phyloP scores from a whole-genome alignment of 2,888 invertebrate species.

The Heterodera filipjevi region DNA sequence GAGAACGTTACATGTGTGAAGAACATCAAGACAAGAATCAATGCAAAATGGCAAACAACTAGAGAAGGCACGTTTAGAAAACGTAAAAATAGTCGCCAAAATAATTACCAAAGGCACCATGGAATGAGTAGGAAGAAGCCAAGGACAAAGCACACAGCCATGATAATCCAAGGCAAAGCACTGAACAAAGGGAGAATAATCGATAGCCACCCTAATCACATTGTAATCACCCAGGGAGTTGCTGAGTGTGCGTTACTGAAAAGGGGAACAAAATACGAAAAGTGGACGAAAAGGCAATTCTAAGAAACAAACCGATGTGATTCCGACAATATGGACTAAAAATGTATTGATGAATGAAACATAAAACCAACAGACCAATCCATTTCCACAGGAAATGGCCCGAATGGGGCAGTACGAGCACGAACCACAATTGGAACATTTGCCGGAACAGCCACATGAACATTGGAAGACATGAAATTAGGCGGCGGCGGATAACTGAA shows the following conservation, averaged over 20 bases:
- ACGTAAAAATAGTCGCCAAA: too few relatives aligned
- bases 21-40: slow-evolving; percentile 57
- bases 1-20: slow-evolving; percentile 50
- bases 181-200: neutral
- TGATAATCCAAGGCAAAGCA: slow-evolving; percentile 37
- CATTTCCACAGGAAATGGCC: slow-evolving; percentile 58
- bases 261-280: neutral
- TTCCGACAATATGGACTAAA: slow-evolving; percentile 42
- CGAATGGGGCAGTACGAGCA: slow-evolving; percentile 40
- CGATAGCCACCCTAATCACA: neutral
- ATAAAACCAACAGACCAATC: slow-evolving; percentile 60
- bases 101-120: slow-evolving; percentile 51
- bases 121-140: slow-evolving; percentile 61
- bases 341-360: neutral
- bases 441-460: slow-evolving; percentile 16
- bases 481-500: slow-evolving; percentile 28
- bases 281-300: slow-evolving; percentile 47
- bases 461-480: slow-evolving; percentile 10
- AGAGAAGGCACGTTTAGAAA: too few relatives aligned
- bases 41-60: slow-evolving; percentile 58
- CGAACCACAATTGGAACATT: slow-evolving; percentile 28
- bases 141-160: slow-evolving; percentile 52
- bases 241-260: neutral
- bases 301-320: slow-evolving; percentile 53
- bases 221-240: neutral